These are phyloP conservation scores for Lophochroa leadbeateri DNA, from an alignment of 2,113 vertebrate genomes.

Conservation along the genomic window DNA sequence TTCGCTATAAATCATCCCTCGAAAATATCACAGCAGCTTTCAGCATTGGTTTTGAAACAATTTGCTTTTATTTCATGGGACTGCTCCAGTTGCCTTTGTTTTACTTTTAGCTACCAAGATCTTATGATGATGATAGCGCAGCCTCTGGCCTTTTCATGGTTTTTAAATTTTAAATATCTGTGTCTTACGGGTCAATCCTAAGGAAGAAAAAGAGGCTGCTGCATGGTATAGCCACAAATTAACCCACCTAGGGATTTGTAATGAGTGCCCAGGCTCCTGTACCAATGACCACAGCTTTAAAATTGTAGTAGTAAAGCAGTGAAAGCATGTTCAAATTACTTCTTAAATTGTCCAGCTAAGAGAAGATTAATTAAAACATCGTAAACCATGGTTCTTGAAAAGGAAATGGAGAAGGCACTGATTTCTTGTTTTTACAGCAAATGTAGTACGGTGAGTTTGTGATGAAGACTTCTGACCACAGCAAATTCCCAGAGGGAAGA, in stretches of 20 bases:
- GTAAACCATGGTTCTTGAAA: constrained; percentile 9
- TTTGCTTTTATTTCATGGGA: not conserved
- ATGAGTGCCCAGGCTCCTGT: not conserved
- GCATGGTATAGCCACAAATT: not conserved
- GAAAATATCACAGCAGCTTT: not conserved
- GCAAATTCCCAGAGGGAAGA: constrained; percentile 7
- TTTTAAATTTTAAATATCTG: not conserved
- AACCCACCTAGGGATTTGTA: not conserved
- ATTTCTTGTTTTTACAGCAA: constrained; percentile 12
- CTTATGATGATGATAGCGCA: not conserved
- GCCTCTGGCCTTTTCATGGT: not conserved
- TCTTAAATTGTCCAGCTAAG: not conserved
- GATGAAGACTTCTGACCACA: constrained; percentile 32
- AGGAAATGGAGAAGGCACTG: not conserved
- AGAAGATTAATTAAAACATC: constrained; percentile 7
- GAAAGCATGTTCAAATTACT: not conserved
- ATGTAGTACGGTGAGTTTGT: not conserved
- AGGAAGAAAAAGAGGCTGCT: not conserved
- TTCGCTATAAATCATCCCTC: not conserved
- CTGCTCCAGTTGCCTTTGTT: not conserved
- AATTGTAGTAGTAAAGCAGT: not conserved
- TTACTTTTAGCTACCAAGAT: not conserved
- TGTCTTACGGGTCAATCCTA: not conserved
- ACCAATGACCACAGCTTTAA: not conserved
- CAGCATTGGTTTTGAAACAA: not conserved